Percentiles rank a stretch among this genome's conserved stretches.
These are phyloP conservation scores for Chionodraco myersi DNA, from an alignment of 2,113 vertebrate species.

Conservation along the genomic window DNA sequence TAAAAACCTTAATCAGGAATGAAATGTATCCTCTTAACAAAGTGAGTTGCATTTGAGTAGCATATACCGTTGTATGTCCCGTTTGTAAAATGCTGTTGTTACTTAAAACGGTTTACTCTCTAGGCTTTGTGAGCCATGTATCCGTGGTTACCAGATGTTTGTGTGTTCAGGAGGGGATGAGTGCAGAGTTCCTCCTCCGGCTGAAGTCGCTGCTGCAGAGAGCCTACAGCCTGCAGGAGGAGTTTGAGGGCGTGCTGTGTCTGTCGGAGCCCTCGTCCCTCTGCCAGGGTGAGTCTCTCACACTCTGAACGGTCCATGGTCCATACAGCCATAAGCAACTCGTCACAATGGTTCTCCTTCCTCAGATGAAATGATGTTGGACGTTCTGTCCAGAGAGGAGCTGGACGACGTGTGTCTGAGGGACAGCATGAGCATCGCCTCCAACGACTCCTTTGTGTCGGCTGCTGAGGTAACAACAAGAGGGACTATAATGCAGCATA, in stretches of 20 bases:
- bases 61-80: too few species aligned
- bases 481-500: too few species aligned
- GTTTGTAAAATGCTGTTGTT: too few species aligned
- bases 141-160: neutral
- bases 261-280: slow-evolving; percentile 86
- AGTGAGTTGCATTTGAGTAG: too few species aligned
- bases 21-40: too few species aligned
- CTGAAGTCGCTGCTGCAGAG: slow-evolving; percentile 94
- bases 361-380: slow-evolving; percentile 86
- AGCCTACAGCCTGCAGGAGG: slow-evolving; percentile 95
- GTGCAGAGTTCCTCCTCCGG: slow-evolving; percentile 94
- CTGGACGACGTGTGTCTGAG: slow-evolving; percentile 86
- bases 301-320: neutral
- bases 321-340: too few species aligned
- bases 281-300: slow-evolving; percentile 85
- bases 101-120: too few species aligned
- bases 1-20: too few species aligned
- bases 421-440: slow-evolving; percentile 90
- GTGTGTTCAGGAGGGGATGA: slow-evolving; percentile 89
- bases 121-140: neutral
- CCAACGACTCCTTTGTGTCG: slow-evolving; percentile 93
- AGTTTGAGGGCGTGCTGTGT: slow-evolving; percentile 93
- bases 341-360: neutral
- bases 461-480: slow-evolving; percentile 85
- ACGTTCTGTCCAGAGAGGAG: slow-evolving; percentile 83